Evolutionary conservation across 2,797 vertebrate genomes (phyloP).

Genomic region (Craterocephalus amniculus): DNA sequence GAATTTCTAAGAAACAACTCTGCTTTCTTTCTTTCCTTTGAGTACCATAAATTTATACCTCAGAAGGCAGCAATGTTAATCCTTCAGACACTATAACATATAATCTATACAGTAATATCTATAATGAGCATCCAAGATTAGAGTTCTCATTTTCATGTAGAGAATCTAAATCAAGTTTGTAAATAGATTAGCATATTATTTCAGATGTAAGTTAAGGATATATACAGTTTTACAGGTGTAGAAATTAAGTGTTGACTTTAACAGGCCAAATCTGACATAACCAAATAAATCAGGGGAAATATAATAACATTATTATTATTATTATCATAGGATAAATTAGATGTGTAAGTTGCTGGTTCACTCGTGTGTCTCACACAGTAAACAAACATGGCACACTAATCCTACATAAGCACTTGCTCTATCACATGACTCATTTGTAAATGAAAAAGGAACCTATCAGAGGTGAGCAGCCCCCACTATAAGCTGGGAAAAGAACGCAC

Average conservation of each 20-base stretch:
- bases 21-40: not conserved
- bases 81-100: not conserved
- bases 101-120: too few relatives aligned
- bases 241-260: too few relatives aligned
- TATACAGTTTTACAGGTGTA: too few relatives aligned
- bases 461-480: constrained; percentile 14
- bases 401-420: constrained; percentile 57
- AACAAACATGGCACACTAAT: constrained; percentile 66
- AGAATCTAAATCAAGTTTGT: not conserved
- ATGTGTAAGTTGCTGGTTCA: not conserved
- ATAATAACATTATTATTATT: too few relatives aligned
- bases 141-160: not conserved
- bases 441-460: constrained; percentile 52
- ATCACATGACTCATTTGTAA: constrained; percentile 64
- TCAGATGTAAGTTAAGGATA: too few relatives aligned
- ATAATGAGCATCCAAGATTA: not conserved
- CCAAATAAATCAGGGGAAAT: too few relatives aligned
- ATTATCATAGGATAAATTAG: not conserved
- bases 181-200: not conserved
- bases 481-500: constrained; percentile 56
- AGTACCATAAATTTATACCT: not conserved
- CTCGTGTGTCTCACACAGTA: constrained; percentile 26
- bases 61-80: not conserved
- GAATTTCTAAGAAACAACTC: not conserved
- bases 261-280: too few relatives aligned